These are phyloP conservation scores for Exaiptasia diaphana DNA, from an alignment of 64 coral and sea anemone species.

Conservation along the genomic window DNA sequence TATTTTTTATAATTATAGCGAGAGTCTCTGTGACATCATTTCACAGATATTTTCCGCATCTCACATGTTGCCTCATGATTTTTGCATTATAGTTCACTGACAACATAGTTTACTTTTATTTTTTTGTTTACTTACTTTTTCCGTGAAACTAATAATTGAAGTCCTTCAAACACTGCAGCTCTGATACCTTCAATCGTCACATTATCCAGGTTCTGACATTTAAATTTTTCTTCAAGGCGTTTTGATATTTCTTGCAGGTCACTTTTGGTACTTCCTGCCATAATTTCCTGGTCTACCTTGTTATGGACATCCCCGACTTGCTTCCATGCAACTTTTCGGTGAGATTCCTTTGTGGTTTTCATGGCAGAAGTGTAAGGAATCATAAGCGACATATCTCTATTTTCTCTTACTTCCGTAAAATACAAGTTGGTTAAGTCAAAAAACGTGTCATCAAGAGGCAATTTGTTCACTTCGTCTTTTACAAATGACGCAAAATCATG, in stretches of 20 bases:
- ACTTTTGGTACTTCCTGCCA: not conserved
- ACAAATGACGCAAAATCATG: slow-evolving; percentile 45
- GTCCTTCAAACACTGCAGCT: not conserved
- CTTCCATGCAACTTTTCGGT: slow-evolving; percentile 11
- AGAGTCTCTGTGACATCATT: no score
- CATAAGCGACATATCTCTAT: not conserved
- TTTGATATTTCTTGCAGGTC: slow-evolving; percentile 17
- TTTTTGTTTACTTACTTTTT: no score
- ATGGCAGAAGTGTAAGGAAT: slow-evolving; percentile 26
- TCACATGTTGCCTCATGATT: no score
- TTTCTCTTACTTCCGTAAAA: slow-evolving; percentile 1
- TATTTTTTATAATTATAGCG: no score
- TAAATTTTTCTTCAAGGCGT: not conserved
- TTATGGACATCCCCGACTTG: not conserved
- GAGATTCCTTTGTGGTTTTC: not conserved
- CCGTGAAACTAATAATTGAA: not conserved
- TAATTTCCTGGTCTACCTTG: not conserved
- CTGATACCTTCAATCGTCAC: not conserved
- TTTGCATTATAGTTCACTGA: no score
- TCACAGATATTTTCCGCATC: no score
- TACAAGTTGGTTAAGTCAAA: not conserved
- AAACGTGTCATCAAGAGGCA: slow-evolving; percentile 28
- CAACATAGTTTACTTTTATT: no score
- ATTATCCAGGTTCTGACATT: not conserved
- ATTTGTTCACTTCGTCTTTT: not conserved